Evolutionary conservation across 2,113 vertebrate species (phyloP).

Genomic region (Cisticola juncidis): DNA sequence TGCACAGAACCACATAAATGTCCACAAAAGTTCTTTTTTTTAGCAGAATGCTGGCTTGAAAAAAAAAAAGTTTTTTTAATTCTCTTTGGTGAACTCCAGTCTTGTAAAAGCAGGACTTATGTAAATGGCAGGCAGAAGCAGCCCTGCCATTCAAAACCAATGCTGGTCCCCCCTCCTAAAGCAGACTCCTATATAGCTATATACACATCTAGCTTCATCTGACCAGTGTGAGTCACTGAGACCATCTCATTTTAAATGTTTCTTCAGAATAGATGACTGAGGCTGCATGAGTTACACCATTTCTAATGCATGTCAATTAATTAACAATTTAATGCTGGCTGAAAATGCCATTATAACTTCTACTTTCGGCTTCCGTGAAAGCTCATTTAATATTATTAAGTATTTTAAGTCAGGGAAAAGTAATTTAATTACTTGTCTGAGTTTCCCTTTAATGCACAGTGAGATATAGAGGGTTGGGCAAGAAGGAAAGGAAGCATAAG

Average conservation of each 20-base stretch:
- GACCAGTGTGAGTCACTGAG: not conserved
- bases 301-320: constrained; percentile 34
- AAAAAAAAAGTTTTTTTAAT: not conserved
- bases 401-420: constrained; percentile 4
- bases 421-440: constrained; percentile 26
- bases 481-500: not conserved
- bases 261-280: not conserved
- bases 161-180: not conserved
- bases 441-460: not conserved
- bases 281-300: not conserved
- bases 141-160: not conserved
- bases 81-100: not conserved
- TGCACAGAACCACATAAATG: not conserved
- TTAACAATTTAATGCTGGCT: not conserved
- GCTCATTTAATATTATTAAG: constrained; percentile 25
- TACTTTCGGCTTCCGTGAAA: constrained; percentile 7
- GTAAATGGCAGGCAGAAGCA: not conserved
- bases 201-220: not conserved
- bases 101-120: not conserved
- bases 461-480: not conserved
- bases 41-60: not conserved
- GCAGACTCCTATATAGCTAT: not conserved
- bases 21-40: not conserved
- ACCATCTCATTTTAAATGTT: not conserved
- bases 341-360: constrained; percentile 14